Conservation (phyloP, 2,797 vertebrate species). For the Hyperoplus lanceolatus region DNA sequence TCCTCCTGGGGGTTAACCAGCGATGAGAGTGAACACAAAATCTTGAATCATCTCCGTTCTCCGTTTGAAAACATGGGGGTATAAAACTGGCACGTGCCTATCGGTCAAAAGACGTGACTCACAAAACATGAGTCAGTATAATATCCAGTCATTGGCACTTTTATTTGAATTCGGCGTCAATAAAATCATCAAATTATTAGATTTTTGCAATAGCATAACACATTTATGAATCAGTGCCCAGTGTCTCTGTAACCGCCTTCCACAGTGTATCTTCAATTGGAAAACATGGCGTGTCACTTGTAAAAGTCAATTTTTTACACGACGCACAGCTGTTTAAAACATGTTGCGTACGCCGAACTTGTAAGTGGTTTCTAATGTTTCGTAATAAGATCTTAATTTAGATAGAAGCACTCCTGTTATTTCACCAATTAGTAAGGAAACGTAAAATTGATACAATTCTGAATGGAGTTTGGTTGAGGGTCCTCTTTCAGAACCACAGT, state of each 20-base stretch:
- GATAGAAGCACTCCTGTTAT: accelerated
- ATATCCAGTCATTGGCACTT: accelerated
- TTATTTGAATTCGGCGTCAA: neutral
- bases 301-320: neutral
- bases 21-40: slow-evolving; percentile 42
- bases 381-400: accelerated
- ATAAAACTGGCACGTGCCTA: neutral
- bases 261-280: accelerated
- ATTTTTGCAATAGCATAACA: neutral
- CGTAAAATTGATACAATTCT: neutral
- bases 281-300: neutral
- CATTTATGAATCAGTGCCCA: neutral
- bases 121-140: neutral
- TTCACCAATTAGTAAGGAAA: accelerated
- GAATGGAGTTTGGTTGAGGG: neutral
- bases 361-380: accelerated
- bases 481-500: neutral
- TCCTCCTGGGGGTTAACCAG: slow-evolving; percentile 68
- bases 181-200: accelerated
- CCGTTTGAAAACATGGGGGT: neutral
- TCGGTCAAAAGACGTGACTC: slow-evolving; percentile 1
- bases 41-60: slow-evolving; percentile 19
- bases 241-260: neutral
- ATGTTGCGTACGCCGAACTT: neutral
- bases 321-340: accelerated